Evolutionary conservation across 2,113 vertebrate species (phyloP).

Genomic region (Cynocephalus volans): DNA sequence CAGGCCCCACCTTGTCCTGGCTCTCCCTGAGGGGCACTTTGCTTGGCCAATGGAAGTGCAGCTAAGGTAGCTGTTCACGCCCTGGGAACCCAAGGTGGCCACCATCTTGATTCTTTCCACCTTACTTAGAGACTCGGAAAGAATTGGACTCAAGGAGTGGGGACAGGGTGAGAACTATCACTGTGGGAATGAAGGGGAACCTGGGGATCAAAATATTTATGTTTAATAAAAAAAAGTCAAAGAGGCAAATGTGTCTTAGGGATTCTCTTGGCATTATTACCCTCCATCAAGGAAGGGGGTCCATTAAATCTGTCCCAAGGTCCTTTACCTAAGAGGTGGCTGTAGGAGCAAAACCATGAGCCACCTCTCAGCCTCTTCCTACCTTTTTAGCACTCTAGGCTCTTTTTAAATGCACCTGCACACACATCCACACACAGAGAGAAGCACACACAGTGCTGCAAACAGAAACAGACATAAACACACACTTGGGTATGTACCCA

Average conservation of each 20-base stretch:
- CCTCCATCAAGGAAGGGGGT: not conserved
- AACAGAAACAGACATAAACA: not conserved
- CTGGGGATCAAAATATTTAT: slow-evolving; percentile 73
- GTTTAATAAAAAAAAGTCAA: slow-evolving; percentile 66
- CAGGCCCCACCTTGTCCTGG: not conserved
- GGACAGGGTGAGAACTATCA: not conserved
- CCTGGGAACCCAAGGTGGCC: not conserved
- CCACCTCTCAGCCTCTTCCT: not conserved
- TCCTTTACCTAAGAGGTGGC: not conserved
- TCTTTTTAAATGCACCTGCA: not conserved
- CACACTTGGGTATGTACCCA: not conserved
- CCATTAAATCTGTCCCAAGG: not conserved
- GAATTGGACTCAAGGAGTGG: not conserved
- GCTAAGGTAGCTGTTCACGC: not conserved
- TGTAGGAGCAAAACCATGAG: not conserved
- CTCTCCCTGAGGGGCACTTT: not conserved
- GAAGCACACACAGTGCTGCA: not conserved
- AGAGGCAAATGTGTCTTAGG: not conserved
- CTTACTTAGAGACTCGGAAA: slow-evolving; percentile 40
- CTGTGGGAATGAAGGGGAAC: not conserved
- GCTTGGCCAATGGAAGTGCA: not conserved
- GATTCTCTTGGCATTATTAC: slow-evolving; percentile 14
- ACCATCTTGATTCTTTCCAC: slow-evolving; percentile 29
- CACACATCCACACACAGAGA: not conserved
- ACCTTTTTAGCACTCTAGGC: not conserved